phyloP scores from a whole-genome alignment of 2,888 invertebrate species.

The Athalia rosae region DNA sequence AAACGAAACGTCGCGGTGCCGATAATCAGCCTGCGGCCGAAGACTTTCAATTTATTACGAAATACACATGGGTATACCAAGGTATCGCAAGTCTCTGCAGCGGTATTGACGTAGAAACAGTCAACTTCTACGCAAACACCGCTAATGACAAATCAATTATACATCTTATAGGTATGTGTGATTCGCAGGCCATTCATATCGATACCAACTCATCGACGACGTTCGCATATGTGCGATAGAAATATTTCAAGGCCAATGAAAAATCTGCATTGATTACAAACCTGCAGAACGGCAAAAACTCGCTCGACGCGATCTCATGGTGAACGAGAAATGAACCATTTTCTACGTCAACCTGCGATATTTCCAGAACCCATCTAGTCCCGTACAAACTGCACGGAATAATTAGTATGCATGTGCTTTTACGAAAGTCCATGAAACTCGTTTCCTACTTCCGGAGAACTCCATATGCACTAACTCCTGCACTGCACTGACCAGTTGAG shows the following conservation, averaged over 20 bases:
- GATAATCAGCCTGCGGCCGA: slow-evolving; percentile 51
- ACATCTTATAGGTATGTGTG: too few relatives aligned
- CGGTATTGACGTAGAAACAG: neutral
- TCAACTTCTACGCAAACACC: slow-evolving; percentile 4
- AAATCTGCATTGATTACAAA: slow-evolving; percentile 36
- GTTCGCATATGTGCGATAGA: slow-evolving; percentile 13
- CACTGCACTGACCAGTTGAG: too few relatives aligned
- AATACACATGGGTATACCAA: slow-evolving; percentile 50
- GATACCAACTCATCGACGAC: slow-evolving; percentile 23
- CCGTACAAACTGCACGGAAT: too few relatives aligned
- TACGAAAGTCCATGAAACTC: too few relatives aligned
- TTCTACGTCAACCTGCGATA: too few relatives aligned
- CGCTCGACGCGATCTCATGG: neutral
- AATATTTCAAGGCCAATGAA: slow-evolving; percentile 29
- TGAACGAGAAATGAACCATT: too few relatives aligned
- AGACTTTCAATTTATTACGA: slow-evolving; percentile 66
- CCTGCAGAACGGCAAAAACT: neutral
- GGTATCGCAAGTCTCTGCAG: neutral
- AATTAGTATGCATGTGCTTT: too few relatives aligned
- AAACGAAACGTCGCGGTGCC: neutral
- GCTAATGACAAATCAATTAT: neutral
- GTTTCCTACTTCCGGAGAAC: too few relatives aligned
- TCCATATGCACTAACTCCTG: too few relatives aligned
- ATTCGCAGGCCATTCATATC: neutral
- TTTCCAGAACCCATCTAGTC: too few relatives aligned